Base-by-base conservation (phyloP, 2,888 invertebrate species). In the Hypena proboscidalis region DNA sequence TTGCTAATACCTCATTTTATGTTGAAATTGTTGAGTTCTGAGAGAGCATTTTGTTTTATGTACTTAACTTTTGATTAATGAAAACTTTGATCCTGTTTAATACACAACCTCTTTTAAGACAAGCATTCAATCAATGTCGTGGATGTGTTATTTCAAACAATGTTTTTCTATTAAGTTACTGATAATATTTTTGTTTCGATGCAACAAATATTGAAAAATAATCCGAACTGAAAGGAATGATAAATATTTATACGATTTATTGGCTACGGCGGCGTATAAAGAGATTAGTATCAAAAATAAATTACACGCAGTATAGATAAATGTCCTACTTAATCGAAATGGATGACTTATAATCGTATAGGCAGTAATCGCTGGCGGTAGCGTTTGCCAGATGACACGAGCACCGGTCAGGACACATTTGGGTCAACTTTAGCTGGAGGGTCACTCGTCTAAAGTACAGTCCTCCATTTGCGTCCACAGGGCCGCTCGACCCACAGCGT, bases 381-480 rank as follows among this genome's bases (percentile, higher is more conserved):
- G 21, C 25, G 42, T 57, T 54, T 49, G 38, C 38, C 46, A 46
- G 51, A 55, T 58, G 58, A 51, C 38, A 45, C 51, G 17, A 32
- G 48, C 50, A 39, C 53, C 51, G 56, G 59, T 63, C 63, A 63
- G 50, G 50, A 57, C 62, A 70, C 65, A 78, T 73, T 65, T 67
- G 60, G 74, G 73, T 77, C 76, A 71, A 64, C 66, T 63, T 67
- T 54, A 58, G 56, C 51, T 67, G 38, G 55, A 75, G 70, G 70
- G 75, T 70, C 82, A 74, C 81, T 85, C 71, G 66, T 71, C 66
- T 77, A 62, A 59, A 80, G 82, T 71, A 74, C 67, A 66, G 76
- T 79, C 73, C 79, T 76, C 77, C 71, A 81, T 80, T 85, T 86
- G 80, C 80, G 78, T 77, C 62, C 71, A 63, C 64, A 65, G 70